Evolutionary conservation across 2,888 invertebrate species (phyloP), one percentile per base, ranked within the genome.

Genomic region (Chalcis sispes): DNA sequence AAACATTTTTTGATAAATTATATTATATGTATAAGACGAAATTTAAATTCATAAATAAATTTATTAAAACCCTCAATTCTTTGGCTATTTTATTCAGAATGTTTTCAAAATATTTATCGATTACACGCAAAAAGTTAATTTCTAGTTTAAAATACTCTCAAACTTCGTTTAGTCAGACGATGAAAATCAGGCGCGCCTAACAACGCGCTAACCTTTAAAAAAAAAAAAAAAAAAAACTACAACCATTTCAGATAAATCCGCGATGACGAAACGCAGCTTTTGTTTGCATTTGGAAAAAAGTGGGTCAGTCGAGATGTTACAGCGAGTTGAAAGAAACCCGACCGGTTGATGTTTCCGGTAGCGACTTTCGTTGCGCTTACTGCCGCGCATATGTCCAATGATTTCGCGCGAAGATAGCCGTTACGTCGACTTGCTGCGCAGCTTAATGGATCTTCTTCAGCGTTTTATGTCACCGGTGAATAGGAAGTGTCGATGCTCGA

Each of bases 271-370:
- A 15, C n/a, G 25, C 1, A 50, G 54, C 25, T 27, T 56, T 54
- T 56, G 54, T 52, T 56, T 27, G 13, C 42, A 23, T 52, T 27
- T 13, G 10, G 18, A 20, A 10, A 20, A 20, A 2, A 50, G 50
- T 18, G 50, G 20, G 50, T 50, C 5, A 20, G 20, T 5, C 4
- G 75, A 69, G 76, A 69, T 75, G 75, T 36, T n/a, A n/a, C 75
- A 64, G 58, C 48, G 59, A 66, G 74, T 71, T 73, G 75, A 75
- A 80, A 78, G 77, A 79, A 82, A 80, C 77, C 77, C 72, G 72
- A 46, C 56, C 72, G 72, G 64, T 72, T 79, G 79, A 81, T 79
- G 79, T 79, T 79, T 79, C 76, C 75, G 72, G 75, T 72, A 72
- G 75, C 72, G 67, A 75, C 75, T 72, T 71, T 79, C 79, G 72